phyloP scores from a whole-genome alignment of 2,113 vertebrate genomes.

The Cinclus mexicanus region DNA sequence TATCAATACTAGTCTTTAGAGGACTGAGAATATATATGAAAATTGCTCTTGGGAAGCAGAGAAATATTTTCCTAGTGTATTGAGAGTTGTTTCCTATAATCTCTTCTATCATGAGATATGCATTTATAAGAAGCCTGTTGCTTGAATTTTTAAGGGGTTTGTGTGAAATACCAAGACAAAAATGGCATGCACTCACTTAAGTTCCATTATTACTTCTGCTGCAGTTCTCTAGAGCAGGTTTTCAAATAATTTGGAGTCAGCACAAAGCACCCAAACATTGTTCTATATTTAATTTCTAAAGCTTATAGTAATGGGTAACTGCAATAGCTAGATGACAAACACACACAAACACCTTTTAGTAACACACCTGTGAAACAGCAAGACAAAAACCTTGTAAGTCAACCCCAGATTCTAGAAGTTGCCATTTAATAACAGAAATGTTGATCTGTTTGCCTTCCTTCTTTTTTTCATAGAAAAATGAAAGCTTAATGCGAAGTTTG shows the following conservation, averaged over 20 bases:
- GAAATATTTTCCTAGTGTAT: not conserved
- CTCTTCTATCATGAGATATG: not conserved
- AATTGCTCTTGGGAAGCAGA: not conserved
- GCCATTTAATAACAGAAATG: not conserved
- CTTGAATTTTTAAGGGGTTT: not conserved
- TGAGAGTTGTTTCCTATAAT: not conserved
- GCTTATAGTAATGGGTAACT: not conserved
- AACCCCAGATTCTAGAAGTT: not conserved
- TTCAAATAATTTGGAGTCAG: not conserved
- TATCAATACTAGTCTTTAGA: not conserved
- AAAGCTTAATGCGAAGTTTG: not conserved
- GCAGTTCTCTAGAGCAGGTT: not conserved
- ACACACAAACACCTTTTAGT: not conserved
- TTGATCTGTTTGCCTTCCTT: not conserved
- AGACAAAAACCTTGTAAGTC: not conserved
- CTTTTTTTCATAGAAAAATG: not conserved
- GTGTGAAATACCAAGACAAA: not conserved
- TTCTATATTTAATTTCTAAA: not conserved
- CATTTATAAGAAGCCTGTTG: not conserved
- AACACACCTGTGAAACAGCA: not conserved
- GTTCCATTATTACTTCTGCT: not conserved
- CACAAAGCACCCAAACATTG: not conserved
- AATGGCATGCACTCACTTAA: not conserved
- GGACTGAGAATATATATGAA: not conserved
- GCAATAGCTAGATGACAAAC: not conserved